Percentiles rank a stretch among this genome's conserved stretches.
phyloP scores from a whole-genome alignment of 2,113 vertebrate species.

The Dromaius novaehollandiae region DNA sequence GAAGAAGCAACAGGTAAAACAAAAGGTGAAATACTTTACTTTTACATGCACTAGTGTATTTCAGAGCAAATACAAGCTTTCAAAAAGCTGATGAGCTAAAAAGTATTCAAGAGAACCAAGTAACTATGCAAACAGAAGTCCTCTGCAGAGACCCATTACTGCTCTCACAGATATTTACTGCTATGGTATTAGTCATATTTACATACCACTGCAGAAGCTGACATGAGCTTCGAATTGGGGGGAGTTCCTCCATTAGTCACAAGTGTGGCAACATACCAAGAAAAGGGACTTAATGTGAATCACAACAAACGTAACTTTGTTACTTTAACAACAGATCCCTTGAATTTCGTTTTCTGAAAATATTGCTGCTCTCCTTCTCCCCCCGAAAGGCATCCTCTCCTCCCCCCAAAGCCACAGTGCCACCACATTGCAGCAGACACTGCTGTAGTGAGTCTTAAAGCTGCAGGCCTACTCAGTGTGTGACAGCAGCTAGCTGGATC shows the following conservation, averaged over 20 bases:
- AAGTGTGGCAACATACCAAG: background rate
- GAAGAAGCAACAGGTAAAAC: background rate
- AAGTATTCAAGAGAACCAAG: background rate
- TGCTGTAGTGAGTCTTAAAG: background rate
- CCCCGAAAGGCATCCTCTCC: background rate
- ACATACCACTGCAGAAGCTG: background rate
- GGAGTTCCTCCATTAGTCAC: background rate
- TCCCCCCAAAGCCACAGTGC: accelerated
- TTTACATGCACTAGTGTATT: background rate
- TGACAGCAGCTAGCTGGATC: background rate
- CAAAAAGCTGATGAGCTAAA: background rate
- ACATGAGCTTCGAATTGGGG: background rate
- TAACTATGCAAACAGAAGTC: background rate
- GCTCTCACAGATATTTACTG: background rate
- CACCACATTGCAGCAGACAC: background rate
- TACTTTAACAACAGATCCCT: background rate
- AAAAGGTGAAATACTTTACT: background rate
- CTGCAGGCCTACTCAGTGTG: accelerated
- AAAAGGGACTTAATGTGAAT: background rate
- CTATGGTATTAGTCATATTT: background rate
- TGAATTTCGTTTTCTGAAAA: background rate
- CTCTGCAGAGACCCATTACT: background rate
- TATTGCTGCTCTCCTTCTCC: background rate
- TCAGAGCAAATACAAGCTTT: background rate
- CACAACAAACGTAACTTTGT: background rate